A percentile compares a stretch with the other conserved stretches of the same genome.
These are phyloP conservation scores for Temnothorax curvispinosus DNA, from an alignment of 1,140 invertebrate genomes.

Conservation along the genomic window DNA sequence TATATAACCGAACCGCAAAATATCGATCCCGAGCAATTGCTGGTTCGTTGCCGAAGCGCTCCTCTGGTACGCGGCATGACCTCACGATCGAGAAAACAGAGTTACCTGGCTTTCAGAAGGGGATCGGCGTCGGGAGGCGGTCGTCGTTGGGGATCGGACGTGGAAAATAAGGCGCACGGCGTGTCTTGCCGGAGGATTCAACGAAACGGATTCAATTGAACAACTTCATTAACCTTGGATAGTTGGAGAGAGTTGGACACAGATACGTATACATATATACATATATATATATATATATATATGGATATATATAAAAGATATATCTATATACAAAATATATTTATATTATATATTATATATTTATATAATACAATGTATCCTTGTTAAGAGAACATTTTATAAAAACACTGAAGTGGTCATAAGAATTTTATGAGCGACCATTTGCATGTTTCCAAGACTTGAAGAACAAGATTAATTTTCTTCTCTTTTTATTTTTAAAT, in stretches of 20 bases:
- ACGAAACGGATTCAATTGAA: constrained; percentile 41
- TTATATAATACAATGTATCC: background rate
- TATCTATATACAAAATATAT: no score
- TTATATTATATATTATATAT: no score
- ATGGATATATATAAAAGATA: no score
- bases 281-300: background rate
- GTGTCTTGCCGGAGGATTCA: constrained; percentile 28
- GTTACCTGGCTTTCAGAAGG: constrained; percentile 45
- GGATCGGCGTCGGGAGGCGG: background rate
- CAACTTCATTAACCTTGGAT: constrained; percentile 19
- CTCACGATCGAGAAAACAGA: constrained; percentile 47
- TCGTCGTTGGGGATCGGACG: constrained; percentile 38
- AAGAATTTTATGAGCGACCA: background rate
- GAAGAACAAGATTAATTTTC: background rate
- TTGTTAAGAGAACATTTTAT: background rate
- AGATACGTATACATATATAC: background rate
- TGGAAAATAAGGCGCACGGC: constrained; percentile 36
- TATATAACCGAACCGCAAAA: constrained; percentile 68
- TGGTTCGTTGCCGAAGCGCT: constrained; percentile 34
- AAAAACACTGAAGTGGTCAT: background rate
- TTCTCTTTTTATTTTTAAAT: constrained; percentile 8
- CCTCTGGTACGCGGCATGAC: constrained; percentile 33
- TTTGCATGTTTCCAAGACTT: background rate
- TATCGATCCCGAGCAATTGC: constrained; percentile 66
- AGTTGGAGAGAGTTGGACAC: background rate